Evolutionary conservation across 2,113 vertebrate genomes (phyloP), one percentile per base, ranked within the genome.

Genomic region (Toxostoma redivivum): DNA sequence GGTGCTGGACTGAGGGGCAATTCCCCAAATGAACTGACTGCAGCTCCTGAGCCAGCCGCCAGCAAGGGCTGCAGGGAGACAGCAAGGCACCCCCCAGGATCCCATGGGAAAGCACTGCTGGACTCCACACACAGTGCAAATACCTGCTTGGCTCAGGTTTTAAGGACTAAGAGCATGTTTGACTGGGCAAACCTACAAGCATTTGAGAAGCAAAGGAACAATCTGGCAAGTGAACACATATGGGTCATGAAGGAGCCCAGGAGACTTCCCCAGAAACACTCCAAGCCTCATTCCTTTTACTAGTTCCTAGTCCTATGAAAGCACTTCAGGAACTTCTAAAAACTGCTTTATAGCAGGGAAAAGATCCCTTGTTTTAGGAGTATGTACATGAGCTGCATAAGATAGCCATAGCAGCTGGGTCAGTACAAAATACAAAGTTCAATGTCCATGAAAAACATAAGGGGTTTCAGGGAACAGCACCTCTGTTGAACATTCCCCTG

Each of bases 391-490:
- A 48, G 23, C 2, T 47, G 48, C 40, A 70, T 18, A 45, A 19
- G 33, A 13, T 2, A 16, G 64, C 28, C 23, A 8, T 1, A 45
- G 31, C 76, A 48, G 35, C 33, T 57, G 37, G 22, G 6, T 22
- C 37, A 16, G 6, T 18, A 42, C 25, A 60, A 27, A 69, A 50
- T 20, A n/a, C 13, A 11, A 12, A 12, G 21, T 3, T 24, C 37
- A 10, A n/a, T 0, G 1, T 4, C 50, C 57, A 1, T 2, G 27
- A n/a, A 42, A 86, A 58, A 37, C 0, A 0, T 5, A 24, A 30
- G 1, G 3, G 28, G 33, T 35, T 71, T 33, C 21, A 25, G 31
- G 28, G 28, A 67, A 76, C 15, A 28, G 31, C 11, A 21, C 3
- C 17, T 4, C 60, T 57, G 3, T 17, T 14, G 7, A 58, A 31